These are phyloP conservation scores for Rhopalosiphum nymphaeae DNA, from an alignment of 2,888 invertebrate genomes.

Conservation along the genomic window DNA sequence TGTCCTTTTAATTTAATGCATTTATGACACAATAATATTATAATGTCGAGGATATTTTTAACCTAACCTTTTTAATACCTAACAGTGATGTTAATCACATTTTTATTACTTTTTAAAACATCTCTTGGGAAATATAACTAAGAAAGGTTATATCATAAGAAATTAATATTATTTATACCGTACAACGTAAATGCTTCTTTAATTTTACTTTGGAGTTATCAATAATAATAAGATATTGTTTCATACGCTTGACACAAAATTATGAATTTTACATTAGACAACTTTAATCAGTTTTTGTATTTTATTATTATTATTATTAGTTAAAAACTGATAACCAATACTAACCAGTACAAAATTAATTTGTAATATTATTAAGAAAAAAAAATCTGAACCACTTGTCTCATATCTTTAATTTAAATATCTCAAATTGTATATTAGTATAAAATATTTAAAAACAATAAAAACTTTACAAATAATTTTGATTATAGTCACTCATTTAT, in stretches of 20 bases:
- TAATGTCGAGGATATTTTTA: slow-evolving; percentile 46
- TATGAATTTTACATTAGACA: background rate
- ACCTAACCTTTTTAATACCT: slow-evolving; percentile 40
- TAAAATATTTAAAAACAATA: background rate
- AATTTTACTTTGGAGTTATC: background rate
- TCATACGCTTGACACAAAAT: background rate
- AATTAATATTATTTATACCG: background rate
- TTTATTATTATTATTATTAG: background rate
- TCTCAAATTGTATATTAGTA: background rate
- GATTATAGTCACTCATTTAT: no score
- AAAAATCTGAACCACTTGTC: background rate
- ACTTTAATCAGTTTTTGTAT: background rate
- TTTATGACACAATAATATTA: slow-evolving; percentile 21
- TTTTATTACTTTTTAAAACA: slow-evolving; percentile 54
- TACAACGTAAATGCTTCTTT: background rate
- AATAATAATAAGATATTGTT: background rate
- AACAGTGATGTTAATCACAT: slow-evolving; percentile 31
- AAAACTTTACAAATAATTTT: background rate
- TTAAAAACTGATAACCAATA: background rate
- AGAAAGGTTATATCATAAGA: slow-evolving; percentile 42
- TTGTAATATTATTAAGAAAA: background rate
- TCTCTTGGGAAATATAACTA: slow-evolving; percentile 35
- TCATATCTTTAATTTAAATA: background rate
- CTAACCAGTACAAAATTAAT: background rate
- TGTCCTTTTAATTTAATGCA: slow-evolving; percentile 39